phyloP scores from a whole-genome alignment of 2,113 vertebrate genomes.

The Petrocephalus zakoni region DNA sequence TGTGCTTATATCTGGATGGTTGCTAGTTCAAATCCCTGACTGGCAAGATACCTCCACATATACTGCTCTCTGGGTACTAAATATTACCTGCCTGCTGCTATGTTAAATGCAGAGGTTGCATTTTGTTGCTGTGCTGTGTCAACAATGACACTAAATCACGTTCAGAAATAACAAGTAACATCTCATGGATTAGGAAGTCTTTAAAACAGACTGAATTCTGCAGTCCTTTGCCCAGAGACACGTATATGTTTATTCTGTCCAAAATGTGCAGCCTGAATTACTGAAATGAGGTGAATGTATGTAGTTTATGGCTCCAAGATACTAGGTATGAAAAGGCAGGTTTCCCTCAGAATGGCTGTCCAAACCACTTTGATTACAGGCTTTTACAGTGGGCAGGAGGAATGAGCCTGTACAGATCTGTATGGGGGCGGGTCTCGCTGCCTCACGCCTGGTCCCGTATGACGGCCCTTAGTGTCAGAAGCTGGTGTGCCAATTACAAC shows the following conservation, averaged over 20 bases:
- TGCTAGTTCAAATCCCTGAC: no score
- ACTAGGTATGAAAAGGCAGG: slow-evolving; percentile 14
- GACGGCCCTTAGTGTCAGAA: neutral
- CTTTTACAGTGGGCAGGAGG: neutral
- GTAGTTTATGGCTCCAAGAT: neutral
- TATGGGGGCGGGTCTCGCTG: neutral
- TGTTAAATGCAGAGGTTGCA: no score
- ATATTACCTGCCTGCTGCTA: no score
- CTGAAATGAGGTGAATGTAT: neutral
- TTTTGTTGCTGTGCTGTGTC: no score
- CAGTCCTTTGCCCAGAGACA: neutral
- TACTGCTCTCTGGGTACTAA: neutral
- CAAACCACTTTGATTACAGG: neutral
- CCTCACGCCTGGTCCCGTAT: neutral
- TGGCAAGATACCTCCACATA: no score
- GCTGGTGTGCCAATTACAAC: neutral
- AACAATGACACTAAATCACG: no score
- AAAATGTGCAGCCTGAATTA: neutral
- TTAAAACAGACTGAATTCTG: neutral
- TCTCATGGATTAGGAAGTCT: neutral
- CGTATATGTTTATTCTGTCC: neutral
- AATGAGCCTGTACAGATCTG: neutral
- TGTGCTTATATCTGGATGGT: no score
- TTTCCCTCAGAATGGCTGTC: neutral
- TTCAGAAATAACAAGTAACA: neutral